Evolutionary conservation across 2,888 invertebrate genomes (phyloP), one percentile per base, ranked within the genome.

Genomic region (Catocala sponsa): DNA sequence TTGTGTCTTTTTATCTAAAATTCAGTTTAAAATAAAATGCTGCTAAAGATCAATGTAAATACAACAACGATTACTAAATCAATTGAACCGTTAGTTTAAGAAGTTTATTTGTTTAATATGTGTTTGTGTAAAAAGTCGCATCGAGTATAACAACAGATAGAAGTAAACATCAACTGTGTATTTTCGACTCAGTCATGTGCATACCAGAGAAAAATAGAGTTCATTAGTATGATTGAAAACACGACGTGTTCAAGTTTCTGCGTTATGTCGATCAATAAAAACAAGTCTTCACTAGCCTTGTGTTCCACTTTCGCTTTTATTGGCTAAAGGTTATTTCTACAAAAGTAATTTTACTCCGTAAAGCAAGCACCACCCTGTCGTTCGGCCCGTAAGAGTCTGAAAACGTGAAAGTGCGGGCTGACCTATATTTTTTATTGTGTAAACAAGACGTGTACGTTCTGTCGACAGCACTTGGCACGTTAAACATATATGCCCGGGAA

Each of bases 291-390:
- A 65, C 68, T 80, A 81, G 82, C 84, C 80, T 83, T 82, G 81
- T 81, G 85, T 79, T 84, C 83, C 77, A 85, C 85, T 86, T 86
- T 86, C 86, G 83, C 81, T 86, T 85, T 85, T 84, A 81, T 78
- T 79, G 79, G 68, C 78, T 77, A 83, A 83, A 84, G 82, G 80
- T 85, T 83, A 78, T 79, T 81, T 82, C 75, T 76, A 73, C 76
- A 76, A 72, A 69, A 75, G 73, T 74, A 63, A 73, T 63, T 75
- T 73, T 73, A 69, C 68, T 68, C 64, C 15, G 71, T 69, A 68
- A 66, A 73, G 68, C 59, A 57, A 59, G 60, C 61, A 59, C 61
- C 35, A 63, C 70, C 71, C 71, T 57, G 59, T 69, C 58, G 50
- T 63, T 59, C 63, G 33, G 62, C 58, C 58, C 64, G 61, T 48